These are phyloP conservation scores for Priocnemis perturbator DNA, from an alignment of 2,888 invertebrate species.

Conservation along the genomic window DNA sequence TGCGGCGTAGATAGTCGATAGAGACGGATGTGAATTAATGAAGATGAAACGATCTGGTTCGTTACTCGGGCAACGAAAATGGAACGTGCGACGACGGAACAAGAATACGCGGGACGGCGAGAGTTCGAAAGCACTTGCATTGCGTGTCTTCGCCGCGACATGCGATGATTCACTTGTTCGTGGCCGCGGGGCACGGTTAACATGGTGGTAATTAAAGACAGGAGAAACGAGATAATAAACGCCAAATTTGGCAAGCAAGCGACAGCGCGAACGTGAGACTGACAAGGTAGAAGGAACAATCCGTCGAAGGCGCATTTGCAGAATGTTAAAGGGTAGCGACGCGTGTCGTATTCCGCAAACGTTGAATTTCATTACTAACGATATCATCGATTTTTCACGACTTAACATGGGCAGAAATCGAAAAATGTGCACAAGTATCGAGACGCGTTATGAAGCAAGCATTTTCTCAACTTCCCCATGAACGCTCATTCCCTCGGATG, in stretches of 20 bases:
- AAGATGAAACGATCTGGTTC: no score
- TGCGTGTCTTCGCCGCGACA: neutral
- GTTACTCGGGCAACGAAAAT: neutral
- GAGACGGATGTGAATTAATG: no score
- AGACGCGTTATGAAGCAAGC: no score
- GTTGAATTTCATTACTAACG: neutral
- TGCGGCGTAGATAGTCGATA: no score
- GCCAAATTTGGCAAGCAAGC: no score
- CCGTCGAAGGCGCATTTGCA: neutral
- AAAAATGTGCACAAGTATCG: no score
- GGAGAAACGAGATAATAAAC: slow-evolving; percentile 10
- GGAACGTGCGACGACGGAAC: neutral
- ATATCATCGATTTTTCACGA: neutral
- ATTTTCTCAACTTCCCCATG: no score
- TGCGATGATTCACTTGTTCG: neutral
- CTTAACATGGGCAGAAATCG: neutral
- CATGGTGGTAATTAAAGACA: slow-evolving; percentile 38
- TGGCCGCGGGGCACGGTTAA: slow-evolving; percentile 14
- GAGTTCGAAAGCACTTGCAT: neutral
- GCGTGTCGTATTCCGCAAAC: neutral
- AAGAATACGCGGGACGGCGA: neutral
- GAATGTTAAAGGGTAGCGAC: neutral
- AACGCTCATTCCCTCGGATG: no score
- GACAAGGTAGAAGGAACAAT: neutral
- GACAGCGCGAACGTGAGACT: neutral